phyloP scores from a whole-genome alignment of 2,797 vertebrate species.

The Poliocrania exsul region DNA sequence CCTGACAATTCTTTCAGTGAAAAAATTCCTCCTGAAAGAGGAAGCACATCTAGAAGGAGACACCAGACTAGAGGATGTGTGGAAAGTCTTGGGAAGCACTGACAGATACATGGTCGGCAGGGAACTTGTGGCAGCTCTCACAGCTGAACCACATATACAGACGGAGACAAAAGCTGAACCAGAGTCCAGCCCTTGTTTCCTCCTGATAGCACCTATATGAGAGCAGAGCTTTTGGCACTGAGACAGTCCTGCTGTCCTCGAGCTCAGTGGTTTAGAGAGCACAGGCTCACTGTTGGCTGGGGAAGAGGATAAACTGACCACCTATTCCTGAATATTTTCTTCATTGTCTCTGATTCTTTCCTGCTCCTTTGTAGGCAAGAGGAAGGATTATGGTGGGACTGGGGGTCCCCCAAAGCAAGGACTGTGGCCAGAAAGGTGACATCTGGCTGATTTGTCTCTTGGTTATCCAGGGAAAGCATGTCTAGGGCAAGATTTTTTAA shows the following conservation, averaged over 20 bases:
- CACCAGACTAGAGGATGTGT: neutral
- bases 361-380: neutral
- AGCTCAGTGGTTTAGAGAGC: neutral
- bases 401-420: neutral
- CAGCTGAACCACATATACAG: neutral
- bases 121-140: no score
- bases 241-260: neutral
- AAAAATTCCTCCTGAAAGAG: no score
- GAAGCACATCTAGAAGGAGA: neutral
- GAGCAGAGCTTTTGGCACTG: neutral
- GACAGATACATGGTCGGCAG: neutral
- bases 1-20: no score
- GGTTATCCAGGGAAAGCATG: neutral
- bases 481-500: neutral
- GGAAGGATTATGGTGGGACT: neutral
- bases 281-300: neutral
- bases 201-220: neutral
- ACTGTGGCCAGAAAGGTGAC: neutral
- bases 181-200: neutral
- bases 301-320: neutral
- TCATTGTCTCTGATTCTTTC: neutral
- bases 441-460: neutral
- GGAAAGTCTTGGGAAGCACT: neutral
- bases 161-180: neutral
- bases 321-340: neutral